Base-by-base conservation (phyloP, 2,797 vertebrate genomes). In the Perodicticus potto region DNA sequence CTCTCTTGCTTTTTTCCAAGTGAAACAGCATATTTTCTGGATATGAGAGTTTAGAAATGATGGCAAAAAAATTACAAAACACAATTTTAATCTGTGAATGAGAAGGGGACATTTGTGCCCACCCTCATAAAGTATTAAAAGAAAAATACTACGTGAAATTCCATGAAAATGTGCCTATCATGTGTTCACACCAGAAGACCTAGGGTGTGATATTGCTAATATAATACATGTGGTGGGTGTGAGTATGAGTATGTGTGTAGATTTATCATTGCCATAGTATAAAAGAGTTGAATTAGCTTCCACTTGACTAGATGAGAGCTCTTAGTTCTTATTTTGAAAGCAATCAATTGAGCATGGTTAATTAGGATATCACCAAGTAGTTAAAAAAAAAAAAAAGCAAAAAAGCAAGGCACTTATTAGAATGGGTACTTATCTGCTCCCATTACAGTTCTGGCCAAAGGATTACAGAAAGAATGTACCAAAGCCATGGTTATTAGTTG, bases 301-400 rank as follows among this genome's bases (percentile, higher is more conserved):
- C 98, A 98, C 98, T 98, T 97, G 98, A 98, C 95, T 97, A 98
- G 93, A 98, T 98, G 98, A 98, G 98, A 98, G 98, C 98, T 97
- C 98, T 98, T 98, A 95, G 82, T 98, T 98, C 98, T 97, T 97
- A 98, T 72, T 0, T 97, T 98, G 98, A 98, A 98, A 98, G 98
- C 98, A 98, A 98, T 98, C 98, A 98, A 97, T 98, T 98, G 98
- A 98, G 98, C 97, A 97, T 97, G 94, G 98, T 98, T 98, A 98
- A 98, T 98, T 98, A 98, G 98, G 97, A 97, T 97, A 97, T 97
- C 96, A 98, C 97, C 96, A 98, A 98, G 98, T 98, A 98, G 97
- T 98, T 98, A 96, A 97, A 97, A 96, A 40, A 81, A 69, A 57
- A 95, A 73, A 55, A 95, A 67, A 53, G 5, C 17, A 69, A 70